Evolutionary conservation across 2,797 vertebrate genomes (phyloP), one percentile per base, ranked within the genome.

Genomic region (Pyrocephalus nanus): DNA sequence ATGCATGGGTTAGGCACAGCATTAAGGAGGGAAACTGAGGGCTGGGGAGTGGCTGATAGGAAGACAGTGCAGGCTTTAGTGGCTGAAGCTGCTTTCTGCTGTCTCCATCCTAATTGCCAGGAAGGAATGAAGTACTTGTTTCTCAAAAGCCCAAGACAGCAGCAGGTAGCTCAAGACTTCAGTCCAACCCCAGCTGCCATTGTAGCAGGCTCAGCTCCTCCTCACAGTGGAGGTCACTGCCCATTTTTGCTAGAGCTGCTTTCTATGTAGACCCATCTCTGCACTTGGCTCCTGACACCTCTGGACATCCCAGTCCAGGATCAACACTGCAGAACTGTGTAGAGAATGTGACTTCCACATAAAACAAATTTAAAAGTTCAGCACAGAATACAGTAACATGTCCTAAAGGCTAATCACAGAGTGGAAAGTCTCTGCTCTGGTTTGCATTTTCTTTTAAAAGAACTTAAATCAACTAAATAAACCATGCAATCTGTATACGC

Each of bases 331-430:
- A 66, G 38, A 57, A 55, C 3, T 30, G 26, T 73, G 32, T 26
- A 51, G n/a, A n/a, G 26, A 91, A 89, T 9, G 15, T 8, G n/a
- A 42, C 54, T 80, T 53, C 11, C 29, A 62, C 51, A 5, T 30
- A 45, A 38, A 36, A 45, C 19, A n/a, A 43, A 34, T 42, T 5
- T 25, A 25, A 29, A 72, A 77, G 57, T 57, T 91, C 72, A 96
- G 54, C 85, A 85, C 7, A 11, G 69, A 95, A 83, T 85, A 94
- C 3, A 96, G 76, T 54, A 73, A 58, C 42, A 38, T 26, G 65
- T 90, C 64, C 81, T 92, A 92, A 90, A 79, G 70, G 92, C 84
- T 36, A 75, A 57, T 19, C 34, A 66, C 27, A 22, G 17, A 61
- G 34, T 0, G 0, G 17, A 48, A 86, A 32, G 18, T n/a, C 69